Conservation (phyloP, 2,797 vertebrate genomes). For the Fringilla coelebs region DNA sequence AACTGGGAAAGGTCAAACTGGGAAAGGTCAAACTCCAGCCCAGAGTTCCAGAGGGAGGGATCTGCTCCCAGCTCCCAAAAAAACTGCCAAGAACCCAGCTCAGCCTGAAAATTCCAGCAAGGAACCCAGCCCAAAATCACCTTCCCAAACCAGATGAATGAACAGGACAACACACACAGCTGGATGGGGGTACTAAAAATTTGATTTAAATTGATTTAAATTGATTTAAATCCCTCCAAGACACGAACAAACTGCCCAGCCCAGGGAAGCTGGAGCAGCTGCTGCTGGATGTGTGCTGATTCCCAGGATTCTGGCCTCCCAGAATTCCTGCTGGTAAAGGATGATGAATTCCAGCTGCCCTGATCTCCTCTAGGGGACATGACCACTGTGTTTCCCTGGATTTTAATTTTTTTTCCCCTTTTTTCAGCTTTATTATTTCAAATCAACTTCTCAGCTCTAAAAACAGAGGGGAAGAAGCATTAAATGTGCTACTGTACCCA, state of each 20-base stretch:
- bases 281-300: background rate
- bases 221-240: background rate
- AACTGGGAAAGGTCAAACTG: background rate
- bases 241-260: background rate
- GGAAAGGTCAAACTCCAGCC: background rate
- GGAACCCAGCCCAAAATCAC: background rate
- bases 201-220: background rate
- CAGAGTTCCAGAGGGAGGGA: background rate
- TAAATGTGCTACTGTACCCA: slow-evolving; percentile 63
- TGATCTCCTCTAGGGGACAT: background rate
- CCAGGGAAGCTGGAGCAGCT: background rate
- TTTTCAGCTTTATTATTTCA: background rate
- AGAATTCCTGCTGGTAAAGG: background rate
- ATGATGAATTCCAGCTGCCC: background rate
- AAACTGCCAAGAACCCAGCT: background rate
- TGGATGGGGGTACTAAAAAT: background rate
- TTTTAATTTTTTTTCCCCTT: background rate
- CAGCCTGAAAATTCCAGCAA: background rate
- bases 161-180: background rate
- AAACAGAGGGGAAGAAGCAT: background rate
- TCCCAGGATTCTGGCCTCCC: background rate
- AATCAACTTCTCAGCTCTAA: slow-evolving; percentile 35
- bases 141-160: background rate
- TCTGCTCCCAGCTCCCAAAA: background rate
- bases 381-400: background rate